Percentiles rank a stretch among this genome's conserved stretches.
phyloP scores from a whole-genome alignment of 2,888 invertebrate species.

The Allolobophora icterica region DNA sequence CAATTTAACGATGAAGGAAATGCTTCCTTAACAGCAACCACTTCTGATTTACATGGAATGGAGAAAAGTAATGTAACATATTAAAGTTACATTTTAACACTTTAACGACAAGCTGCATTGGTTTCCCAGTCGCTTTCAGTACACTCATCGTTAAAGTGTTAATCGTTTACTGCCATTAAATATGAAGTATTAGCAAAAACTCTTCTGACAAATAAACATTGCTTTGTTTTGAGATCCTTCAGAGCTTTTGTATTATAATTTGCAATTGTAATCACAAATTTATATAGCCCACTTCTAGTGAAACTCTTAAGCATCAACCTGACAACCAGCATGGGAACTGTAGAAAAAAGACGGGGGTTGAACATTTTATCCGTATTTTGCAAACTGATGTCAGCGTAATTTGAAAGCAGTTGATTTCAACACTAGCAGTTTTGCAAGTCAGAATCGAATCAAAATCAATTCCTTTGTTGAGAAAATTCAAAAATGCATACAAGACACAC shows the following conservation, averaged over 20 bases:
- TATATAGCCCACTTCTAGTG: neutral
- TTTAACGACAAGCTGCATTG: too few species aligned
- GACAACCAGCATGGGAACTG: too few species aligned
- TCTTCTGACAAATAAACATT: neutral
- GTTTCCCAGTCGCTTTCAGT: neutral
- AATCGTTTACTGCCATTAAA: neutral
- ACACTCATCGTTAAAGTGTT: neutral
- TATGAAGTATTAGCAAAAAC: neutral
- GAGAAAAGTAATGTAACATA: neutral
- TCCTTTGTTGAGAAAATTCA: too few species aligned
- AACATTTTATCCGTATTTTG: too few species aligned
- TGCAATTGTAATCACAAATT: slow-evolving; percentile 17
- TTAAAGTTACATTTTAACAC: too few species aligned
- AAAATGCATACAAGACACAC: too few species aligned
- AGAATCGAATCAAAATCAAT: too few species aligned
- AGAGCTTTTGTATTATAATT: neutral
- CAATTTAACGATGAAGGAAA: neutral
- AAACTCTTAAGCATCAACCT: neutral
- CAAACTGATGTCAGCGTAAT: too few species aligned
- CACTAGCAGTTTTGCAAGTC: too few species aligned
- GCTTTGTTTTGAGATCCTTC: neutral
- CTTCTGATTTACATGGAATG: neutral
- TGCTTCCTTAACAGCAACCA: neutral
- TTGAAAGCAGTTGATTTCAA: too few species aligned
- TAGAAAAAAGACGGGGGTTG: too few species aligned